phyloP scores from a whole-genome alignment of 2,888 invertebrate genomes.

The Archaeoteleia sp. region DNA sequence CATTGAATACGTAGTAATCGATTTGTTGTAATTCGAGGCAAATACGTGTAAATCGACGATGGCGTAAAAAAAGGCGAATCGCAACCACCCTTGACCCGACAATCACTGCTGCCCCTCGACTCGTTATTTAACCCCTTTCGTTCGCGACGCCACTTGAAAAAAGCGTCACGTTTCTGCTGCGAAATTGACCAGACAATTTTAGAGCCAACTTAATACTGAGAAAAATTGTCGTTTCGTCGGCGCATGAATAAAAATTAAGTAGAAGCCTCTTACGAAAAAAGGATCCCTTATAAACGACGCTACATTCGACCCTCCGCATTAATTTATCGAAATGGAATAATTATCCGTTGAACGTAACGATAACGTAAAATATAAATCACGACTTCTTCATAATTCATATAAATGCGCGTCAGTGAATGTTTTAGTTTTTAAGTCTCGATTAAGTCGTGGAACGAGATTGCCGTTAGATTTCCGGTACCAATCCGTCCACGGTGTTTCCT shows the following conservation, averaged over 20 bases:
- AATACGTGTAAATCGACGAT: constrained; percentile 18
- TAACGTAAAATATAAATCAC: constrained; percentile 1
- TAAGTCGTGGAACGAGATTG: constrained; percentile 51
- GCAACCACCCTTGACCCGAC: constrained; percentile 53
- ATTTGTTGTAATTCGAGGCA: constrained; percentile 1
- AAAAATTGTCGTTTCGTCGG: constrained; percentile 74
- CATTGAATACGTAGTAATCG: neutral
- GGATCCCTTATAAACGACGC: constrained; percentile 32
- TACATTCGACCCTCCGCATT: constrained; percentile 37
- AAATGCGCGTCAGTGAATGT: constrained; percentile 43
- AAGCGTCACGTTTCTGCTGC: constrained; percentile 71
- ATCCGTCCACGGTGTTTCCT: constrained; percentile 45
- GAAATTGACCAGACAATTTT: constrained; percentile 75
- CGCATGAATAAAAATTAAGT: constrained; percentile 74
- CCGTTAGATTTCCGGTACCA: constrained; percentile 53
- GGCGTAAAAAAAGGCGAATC: constrained; percentile 32
- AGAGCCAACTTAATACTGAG: constrained; percentile 73
- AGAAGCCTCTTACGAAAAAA: constrained; percentile 44
- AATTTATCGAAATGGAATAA: too few relatives aligned
- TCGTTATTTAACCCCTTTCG: constrained; percentile 58
- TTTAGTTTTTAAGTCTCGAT: constrained; percentile 50
- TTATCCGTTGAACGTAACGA: too few relatives aligned
- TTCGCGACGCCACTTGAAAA: constrained; percentile 66
- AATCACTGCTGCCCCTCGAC: constrained; percentile 33
- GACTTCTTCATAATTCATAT: constrained; percentile 46